Percentiles rank a stretch among this genome's conserved stretches.
Evolutionary conservation across 2,797 vertebrate genomes (phyloP).

Genomic region (Triplophysa bombifrons): DNA sequence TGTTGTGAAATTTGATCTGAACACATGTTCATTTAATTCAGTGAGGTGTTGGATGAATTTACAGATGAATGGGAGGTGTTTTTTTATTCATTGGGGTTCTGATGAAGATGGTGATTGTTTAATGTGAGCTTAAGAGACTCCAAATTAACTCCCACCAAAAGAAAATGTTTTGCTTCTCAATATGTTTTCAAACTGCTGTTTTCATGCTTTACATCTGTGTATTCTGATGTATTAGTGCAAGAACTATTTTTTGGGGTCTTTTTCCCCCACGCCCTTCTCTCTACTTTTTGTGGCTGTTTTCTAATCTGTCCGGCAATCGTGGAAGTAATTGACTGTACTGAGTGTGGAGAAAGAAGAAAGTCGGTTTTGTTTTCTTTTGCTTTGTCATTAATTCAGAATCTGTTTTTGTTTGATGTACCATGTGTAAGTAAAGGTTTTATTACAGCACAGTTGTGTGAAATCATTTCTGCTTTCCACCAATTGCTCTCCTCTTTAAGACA

Average conservation of each 20-base stretch:
- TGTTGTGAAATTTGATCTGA: conserved; percentile 15
- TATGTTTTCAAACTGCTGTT: conserved; percentile 58
- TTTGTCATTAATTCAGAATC: conserved; percentile 75
- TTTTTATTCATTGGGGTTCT: not conserved
- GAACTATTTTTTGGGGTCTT: conserved; percentile 60
- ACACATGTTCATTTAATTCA: conserved; percentile 4
- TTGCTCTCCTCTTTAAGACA: not conserved
- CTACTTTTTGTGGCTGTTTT: conserved; percentile 57
- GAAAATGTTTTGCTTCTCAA: conserved; percentile 52
- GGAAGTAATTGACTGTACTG: conserved; percentile 68
- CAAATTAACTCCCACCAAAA: conserved; percentile 50
- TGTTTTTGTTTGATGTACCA: conserved; percentile 79
- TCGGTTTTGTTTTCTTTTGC: conserved; percentile 60
- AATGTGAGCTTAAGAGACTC: conserved; percentile 24
- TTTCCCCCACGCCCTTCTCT: conserved; percentile 41
- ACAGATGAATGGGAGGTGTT: conserved; percentile 33
- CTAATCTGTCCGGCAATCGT: conserved; percentile 63
- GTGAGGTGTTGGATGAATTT: not conserved
- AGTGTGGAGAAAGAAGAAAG: conserved; percentile 68
- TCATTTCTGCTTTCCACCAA: conserved; percentile 2
- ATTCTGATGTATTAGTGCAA: conserved; percentile 72
- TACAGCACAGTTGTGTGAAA: conserved; percentile 65
- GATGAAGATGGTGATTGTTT: conserved; percentile 14
- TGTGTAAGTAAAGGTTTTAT: conserved; percentile 81
- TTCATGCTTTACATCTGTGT: conserved; percentile 63